These are phyloP conservation scores for Sminthurinus aureus DNA, from an alignment of 2,888 invertebrate species.

Conservation along the genomic window DNA sequence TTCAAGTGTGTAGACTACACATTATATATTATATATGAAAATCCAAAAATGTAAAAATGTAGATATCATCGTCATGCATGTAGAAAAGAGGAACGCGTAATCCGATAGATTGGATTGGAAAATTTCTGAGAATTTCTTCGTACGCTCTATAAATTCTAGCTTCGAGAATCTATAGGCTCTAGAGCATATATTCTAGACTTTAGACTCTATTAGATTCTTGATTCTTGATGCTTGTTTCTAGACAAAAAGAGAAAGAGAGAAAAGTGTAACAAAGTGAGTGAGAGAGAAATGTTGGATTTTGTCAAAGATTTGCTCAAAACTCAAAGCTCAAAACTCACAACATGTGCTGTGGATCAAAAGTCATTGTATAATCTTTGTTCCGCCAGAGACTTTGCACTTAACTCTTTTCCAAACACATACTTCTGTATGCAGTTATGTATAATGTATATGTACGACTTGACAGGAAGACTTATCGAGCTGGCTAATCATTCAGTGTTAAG, in stretches of 20 bases:
- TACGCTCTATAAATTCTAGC: neutral
- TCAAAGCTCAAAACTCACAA: neutral
- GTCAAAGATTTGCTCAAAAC: constrained; percentile 12
- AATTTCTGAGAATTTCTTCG: too few species aligned
- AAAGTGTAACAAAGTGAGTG: neutral
- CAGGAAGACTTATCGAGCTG: neutral
- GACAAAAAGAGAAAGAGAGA: neutral
- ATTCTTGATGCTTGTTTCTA: too few species aligned
- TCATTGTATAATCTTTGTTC: constrained; percentile 10
- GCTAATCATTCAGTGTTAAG: neutral
- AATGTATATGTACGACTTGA: neutral
- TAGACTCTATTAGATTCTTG: too few species aligned
- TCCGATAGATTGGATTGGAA: too few species aligned
- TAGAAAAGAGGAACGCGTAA: too few species aligned
- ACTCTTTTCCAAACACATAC: neutral
- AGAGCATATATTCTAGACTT: too few species aligned
- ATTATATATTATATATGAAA: too few species aligned
- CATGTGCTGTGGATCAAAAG: constrained; percentile 9
- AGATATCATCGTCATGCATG: too few species aligned
- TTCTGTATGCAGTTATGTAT: too few species aligned
- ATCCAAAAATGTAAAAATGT: too few species aligned
- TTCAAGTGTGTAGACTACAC: too few species aligned
- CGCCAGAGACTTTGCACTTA: constrained; percentile 1
- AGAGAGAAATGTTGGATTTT: constrained; percentile 11
- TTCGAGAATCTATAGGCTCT: too few species aligned